Conservation (phyloP, 2,888 invertebrate species). For the Pheosia tremula region DNA sequence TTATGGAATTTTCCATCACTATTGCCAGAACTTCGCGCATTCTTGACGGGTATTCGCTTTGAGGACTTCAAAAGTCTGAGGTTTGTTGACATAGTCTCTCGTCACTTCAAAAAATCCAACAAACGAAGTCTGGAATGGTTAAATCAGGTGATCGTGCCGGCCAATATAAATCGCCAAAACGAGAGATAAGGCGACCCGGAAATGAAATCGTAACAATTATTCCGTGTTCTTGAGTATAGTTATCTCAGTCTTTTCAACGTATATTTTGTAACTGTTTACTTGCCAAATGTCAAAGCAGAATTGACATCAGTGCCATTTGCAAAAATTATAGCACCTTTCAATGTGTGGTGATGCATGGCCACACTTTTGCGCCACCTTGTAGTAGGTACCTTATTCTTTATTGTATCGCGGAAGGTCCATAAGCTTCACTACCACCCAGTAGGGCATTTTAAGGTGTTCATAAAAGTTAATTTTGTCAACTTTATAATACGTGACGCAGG, state of each 20-base stretch:
- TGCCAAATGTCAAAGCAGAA: too few species aligned
- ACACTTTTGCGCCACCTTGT: too few species aligned
- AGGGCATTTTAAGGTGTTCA: background rate
- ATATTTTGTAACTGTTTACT: too few species aligned
- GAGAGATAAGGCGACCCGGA: conserved; percentile 11
- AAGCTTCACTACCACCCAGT: background rate
- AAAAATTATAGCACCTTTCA: too few species aligned
- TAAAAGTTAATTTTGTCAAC: background rate
- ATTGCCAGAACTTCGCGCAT: conserved; percentile 25
- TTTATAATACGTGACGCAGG: conserved; percentile 21
- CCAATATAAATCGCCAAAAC: conserved; percentile 21
- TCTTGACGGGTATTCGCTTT: conserved; percentile 30
- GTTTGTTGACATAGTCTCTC: conserved; percentile 17
- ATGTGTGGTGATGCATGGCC: too few species aligned
- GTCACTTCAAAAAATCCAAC: conserved; percentile 17
- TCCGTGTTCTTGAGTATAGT: too few species aligned
- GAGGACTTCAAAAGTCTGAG: conserved; percentile 10
- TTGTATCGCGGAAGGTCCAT: background rate
- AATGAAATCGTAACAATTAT: background rate
- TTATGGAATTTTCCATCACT: conserved; percentile 25
- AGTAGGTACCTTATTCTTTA: too few species aligned
- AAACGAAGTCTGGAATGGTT: conserved; percentile 18
- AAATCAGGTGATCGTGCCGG: conserved; percentile 19
- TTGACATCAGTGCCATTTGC: too few species aligned
- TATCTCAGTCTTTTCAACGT: too few species aligned